A percentile compares a stretch with the other conserved stretches of the same genome.
Conservation (phyloP, 2,797 vertebrate species). For the Amblyraja radiata region DNA sequence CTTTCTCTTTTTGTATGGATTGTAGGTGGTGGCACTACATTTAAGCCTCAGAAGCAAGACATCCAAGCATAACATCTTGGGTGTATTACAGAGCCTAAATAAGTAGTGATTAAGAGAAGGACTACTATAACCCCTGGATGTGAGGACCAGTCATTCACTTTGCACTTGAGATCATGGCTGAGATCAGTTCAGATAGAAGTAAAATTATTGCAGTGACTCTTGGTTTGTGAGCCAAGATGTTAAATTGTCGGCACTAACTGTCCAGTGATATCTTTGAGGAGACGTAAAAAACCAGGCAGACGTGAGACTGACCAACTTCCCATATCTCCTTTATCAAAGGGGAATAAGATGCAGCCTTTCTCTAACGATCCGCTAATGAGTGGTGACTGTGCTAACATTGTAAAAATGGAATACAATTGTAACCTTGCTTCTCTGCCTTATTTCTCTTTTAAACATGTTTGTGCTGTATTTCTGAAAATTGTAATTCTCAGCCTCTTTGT, state of each 20-base stretch:
- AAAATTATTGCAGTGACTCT: neutral
- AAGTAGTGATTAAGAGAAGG: neutral
- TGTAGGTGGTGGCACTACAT: neutral
- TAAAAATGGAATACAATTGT: neutral
- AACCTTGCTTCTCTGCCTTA: neutral
- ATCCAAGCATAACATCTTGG: neutral
- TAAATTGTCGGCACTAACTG: neutral
- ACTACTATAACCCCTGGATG: neutral
- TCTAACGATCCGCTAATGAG: neutral
- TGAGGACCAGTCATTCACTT: neutral
- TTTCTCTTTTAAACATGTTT: neutral
- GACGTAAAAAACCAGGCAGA: neutral
- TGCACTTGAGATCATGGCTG: neutral
- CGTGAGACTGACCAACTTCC: neutral
- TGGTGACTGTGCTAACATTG: no score
- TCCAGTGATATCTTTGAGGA: neutral
- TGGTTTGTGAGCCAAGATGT: neutral
- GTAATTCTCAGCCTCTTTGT: neutral
- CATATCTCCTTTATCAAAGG: neutral
- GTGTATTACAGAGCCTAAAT: neutral
- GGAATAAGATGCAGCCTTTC: neutral
- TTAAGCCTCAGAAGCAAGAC: neutral
- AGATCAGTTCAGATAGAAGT: neutral
- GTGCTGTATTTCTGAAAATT: neutral
- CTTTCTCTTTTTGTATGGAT: neutral